phyloP scores from a whole-genome alignment of 2,797 vertebrate genomes.

The Centroberyx gerrardi region DNA sequence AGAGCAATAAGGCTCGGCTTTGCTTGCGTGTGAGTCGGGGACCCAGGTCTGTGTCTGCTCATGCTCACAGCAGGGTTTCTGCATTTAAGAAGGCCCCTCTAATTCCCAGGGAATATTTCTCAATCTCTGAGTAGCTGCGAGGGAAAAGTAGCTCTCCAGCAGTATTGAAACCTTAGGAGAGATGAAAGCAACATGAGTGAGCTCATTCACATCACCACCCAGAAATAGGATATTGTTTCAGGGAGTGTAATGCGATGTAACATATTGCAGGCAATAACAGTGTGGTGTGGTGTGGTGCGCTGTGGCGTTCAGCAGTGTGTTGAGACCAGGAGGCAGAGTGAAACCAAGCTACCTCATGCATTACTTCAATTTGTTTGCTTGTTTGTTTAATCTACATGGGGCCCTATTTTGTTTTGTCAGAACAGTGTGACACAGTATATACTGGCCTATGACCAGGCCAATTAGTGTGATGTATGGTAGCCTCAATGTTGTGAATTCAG shows the following conservation, averaged over 20 bases:
- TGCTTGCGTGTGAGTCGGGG: slow-evolving; percentile 33
- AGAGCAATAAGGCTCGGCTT: slow-evolving; percentile 12
- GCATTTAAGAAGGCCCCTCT: slow-evolving; percentile 20
- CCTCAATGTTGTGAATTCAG: slow-evolving; percentile 60
- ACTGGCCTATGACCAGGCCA: slow-evolving; percentile 67
- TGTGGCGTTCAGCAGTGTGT: slow-evolving; percentile 32
- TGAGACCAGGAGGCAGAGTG: slow-evolving; percentile 20
- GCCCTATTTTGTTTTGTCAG: slow-evolving; percentile 45
- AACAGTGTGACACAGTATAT: slow-evolving; percentile 40
- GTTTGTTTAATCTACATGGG: slow-evolving; percentile 45
- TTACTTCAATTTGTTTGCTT: slow-evolving; percentile 39
- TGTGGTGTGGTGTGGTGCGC: slow-evolving; percentile 35
- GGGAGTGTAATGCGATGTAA: slow-evolving; percentile 19
- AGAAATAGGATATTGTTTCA: slow-evolving; percentile 29
- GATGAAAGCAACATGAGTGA: slow-evolving; percentile 24
- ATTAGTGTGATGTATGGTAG: slow-evolving; percentile 77
- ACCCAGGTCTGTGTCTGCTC: slow-evolving; percentile 12
- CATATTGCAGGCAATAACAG: slow-evolving; percentile 47
- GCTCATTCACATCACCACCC: slow-evolving; percentile 29
- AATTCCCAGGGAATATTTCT: slow-evolving; percentile 31
- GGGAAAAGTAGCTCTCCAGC: slow-evolving; percentile 22
- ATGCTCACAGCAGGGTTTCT: slow-evolving; percentile 43
- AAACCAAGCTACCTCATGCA: slow-evolving; percentile 33
- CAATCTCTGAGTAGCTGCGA: slow-evolving; percentile 26
- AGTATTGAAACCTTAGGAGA: slow-evolving; percentile 27